A percentile compares a stretch with the other conserved stretches of the same genome.
Conservation (phyloP, 2,797 vertebrate genomes). For the Hylomyscus alleni region DNA sequence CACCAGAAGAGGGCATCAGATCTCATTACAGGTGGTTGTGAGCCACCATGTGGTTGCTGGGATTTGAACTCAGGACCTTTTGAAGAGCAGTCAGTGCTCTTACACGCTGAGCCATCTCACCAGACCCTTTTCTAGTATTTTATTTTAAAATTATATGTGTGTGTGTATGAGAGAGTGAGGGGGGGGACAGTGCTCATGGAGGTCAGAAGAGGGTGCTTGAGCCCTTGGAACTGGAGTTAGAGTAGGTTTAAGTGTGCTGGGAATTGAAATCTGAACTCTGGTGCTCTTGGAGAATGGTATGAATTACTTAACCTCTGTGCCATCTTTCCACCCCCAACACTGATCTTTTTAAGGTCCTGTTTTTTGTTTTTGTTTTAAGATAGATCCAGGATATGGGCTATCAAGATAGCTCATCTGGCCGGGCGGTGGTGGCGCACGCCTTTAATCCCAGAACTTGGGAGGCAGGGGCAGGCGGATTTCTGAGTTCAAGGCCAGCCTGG, state of each 20-base stretch:
- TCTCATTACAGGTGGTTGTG: no score
- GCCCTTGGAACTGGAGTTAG: neutral
- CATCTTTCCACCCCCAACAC: neutral
- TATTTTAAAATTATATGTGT: no score
- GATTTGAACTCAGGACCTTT: no score
- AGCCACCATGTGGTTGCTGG: no score
- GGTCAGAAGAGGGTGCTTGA: neutral
- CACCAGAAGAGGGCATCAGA: no score
- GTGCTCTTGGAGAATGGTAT: neutral
- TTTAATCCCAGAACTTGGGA: no score
- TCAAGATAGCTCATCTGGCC: neutral
- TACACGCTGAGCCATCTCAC: no score
- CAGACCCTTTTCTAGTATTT: neutral
- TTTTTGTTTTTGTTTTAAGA: neutral
- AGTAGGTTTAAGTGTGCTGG: neutral
- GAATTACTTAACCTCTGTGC: neutral
- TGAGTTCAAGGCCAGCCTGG: no score
- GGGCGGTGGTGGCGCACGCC: no score
- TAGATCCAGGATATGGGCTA: conserved; percentile 20
- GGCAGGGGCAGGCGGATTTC: no score
- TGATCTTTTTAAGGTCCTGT: neutral
- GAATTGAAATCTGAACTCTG: neutral
- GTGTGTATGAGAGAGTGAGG: no score
- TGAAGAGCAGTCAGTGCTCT: no score
- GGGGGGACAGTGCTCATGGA: neutral